Evolutionary conservation across 2,888 invertebrate species (phyloP).

Genomic region (Thecophora atra): DNA sequence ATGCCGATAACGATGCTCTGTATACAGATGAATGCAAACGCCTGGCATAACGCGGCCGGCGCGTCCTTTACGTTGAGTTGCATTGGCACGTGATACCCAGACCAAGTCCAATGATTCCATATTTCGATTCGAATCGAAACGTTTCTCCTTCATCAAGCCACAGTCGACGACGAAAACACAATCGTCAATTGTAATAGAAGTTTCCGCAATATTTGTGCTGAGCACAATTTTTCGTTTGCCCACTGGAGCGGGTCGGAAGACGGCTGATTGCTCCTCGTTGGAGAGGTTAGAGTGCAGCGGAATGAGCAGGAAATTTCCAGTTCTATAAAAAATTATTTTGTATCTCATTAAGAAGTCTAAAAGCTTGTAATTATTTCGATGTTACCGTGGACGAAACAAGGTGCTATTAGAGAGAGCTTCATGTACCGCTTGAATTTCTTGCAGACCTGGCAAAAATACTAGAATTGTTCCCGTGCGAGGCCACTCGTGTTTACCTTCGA

Average conservation of each 20-base stretch:
- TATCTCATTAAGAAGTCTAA: not conserved
- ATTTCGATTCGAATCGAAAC: conserved; percentile 75
- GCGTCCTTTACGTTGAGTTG: conserved; percentile 86
- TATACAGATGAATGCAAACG: conserved; percentile 83
- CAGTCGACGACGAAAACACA: conserved; percentile 94
- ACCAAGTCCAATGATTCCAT: conserved; percentile 88
- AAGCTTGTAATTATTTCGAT: not conserved
- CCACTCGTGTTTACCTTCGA: conserved; percentile 72
- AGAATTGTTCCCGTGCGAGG: conserved; percentile 75
- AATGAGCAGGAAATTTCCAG: conserved; percentile 76
- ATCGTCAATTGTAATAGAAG: conserved; percentile 94
- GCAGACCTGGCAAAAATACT: conserved; percentile 81
- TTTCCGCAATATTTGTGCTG: conserved; percentile 94
- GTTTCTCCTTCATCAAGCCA: conserved; percentile 92
- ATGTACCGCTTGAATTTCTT: conserved; percentile 78
- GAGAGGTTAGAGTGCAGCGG: conserved; percentile 87
- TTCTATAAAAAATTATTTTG: conserved; percentile 49
- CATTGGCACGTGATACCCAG: conserved; percentile 92
- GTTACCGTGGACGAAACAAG: conserved; percentile 71
- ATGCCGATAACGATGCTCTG: conserved; percentile 74
- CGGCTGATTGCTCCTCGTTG: conserved; percentile 82
- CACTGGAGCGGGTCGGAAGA: conserved; percentile 74
- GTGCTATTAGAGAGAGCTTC: conserved; percentile 75
- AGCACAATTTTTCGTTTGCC: conserved; percentile 88
- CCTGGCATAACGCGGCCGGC: conserved; percentile 93